phyloP scores from a whole-genome alignment of 2,797 vertebrate species.

The Micrastur ruficollis region DNA sequence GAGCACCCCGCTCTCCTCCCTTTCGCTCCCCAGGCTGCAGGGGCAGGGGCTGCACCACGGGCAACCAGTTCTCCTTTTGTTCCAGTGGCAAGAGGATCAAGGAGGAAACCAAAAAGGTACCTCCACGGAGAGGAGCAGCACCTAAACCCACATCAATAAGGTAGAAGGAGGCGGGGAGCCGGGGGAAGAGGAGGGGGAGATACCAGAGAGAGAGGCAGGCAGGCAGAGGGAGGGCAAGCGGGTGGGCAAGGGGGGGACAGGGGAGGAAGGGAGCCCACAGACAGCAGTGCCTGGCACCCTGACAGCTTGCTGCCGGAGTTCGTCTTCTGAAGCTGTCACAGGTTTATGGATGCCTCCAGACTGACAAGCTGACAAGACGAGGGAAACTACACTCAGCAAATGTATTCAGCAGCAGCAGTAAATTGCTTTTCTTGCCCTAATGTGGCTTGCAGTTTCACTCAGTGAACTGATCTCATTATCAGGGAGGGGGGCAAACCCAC shows the following conservation, averaged over 20 bases:
- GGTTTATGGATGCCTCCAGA: constrained; percentile 34
- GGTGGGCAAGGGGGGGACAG: not conserved
- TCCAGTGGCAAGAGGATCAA: not conserved
- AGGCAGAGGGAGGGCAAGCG: not conserved
- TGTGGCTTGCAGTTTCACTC: not conserved
- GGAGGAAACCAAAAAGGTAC: not conserved
- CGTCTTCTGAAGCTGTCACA: not conserved
- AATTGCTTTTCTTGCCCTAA: constrained; percentile 19
- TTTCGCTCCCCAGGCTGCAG: not conserved
- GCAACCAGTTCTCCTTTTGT: not conserved
- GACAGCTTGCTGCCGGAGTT: not conserved
- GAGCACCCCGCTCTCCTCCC: not conserved
- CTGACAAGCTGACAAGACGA: constrained; percentile 28
- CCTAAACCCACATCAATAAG: not conserved
- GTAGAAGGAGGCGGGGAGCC: not conserved
- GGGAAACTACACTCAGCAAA: constrained; percentile 1
- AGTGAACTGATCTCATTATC: not conserved
- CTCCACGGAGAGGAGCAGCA: not conserved
- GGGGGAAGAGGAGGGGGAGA: not conserved
- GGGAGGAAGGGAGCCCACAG: not conserved
- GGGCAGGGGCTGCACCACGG: not conserved
- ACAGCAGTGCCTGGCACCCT: not conserved
- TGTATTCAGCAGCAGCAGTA: not conserved
- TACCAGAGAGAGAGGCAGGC: not conserved
- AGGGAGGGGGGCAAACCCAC: not conserved